These are phyloP conservation scores for Ptychodera flava DNA, from an alignment of 35 echinoderm and acorn worm species.

Conservation along the genomic window DNA sequence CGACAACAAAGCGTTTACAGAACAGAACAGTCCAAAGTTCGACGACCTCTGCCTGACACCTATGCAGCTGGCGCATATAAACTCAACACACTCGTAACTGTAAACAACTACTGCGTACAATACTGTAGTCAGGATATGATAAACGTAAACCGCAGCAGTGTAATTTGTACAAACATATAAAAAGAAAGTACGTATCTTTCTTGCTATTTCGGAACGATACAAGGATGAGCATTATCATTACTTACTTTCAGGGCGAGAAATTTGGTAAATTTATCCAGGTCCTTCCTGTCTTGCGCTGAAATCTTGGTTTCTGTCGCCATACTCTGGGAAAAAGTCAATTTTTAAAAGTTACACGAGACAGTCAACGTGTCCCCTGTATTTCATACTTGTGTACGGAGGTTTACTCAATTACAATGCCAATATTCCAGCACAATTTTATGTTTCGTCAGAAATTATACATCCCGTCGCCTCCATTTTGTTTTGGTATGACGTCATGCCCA, in stretches of 20 bases:
- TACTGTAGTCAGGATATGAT: neutral
- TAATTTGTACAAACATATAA: too few species aligned
- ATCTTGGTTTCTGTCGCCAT: neutral
- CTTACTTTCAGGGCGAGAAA: slow-evolving; percentile 12
- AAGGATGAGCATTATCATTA: too few species aligned
- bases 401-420: neutral
- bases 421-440: neutral
- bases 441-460: neutral
- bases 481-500: neutral
- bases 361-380: neutral
- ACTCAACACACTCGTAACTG: too few species aligned
- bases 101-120: neutral
- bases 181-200: too few species aligned
- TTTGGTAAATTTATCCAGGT: slow-evolving; percentile 11
- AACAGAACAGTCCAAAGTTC: too few species aligned
- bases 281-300: slow-evolving; percentile 8
- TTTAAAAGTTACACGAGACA: neutral
- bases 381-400: neutral
- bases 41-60: too few species aligned
- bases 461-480: neutral
- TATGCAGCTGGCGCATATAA: too few species aligned
- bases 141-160: neutral
- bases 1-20: too few species aligned
- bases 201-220: too few species aligned
- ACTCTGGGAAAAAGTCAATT: neutral